Conservation (phyloP, 1,140 invertebrate genomes). For the Delia radicum region DNA sequence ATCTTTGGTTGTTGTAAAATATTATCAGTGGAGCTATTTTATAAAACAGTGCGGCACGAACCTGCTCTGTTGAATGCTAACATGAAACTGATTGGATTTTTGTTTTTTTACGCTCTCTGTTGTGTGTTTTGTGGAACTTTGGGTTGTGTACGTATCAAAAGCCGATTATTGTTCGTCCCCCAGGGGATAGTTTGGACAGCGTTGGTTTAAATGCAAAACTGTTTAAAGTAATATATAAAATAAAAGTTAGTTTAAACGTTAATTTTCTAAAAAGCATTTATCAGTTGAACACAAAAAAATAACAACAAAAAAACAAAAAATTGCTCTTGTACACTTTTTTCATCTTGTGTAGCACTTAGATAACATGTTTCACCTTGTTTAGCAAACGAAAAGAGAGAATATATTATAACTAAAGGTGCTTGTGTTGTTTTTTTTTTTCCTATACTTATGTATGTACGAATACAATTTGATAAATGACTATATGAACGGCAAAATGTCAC, state of each 20-base stretch:
- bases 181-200: no score
- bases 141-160: no score
- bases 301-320: not conserved
- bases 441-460: not conserved
- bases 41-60: no score
- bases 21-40: no score
- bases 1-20: no score
- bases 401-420: conserved; percentile 1
- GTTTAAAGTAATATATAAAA: no score
- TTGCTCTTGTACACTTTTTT: not conserved
- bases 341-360: not conserved
- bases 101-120: no score
- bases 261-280: conserved; percentile 17
- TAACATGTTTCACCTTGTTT: conserved; percentile 22
- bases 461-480: conserved; percentile 9
- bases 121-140: no score
- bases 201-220: not conserved
- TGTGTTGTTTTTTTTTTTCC: no score
- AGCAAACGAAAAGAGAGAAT: not conserved
- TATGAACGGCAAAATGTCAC: conserved; percentile 22
- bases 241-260: not conserved
- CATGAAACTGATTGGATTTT: no score
- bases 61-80: no score
- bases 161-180: no score
- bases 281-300: not conserved